Percentiles rank a stretch among this genome's conserved stretches.
These are phyloP conservation scores for Cariama cristata DNA, from an alignment of 2,113 vertebrate species.

Conservation along the genomic window DNA sequence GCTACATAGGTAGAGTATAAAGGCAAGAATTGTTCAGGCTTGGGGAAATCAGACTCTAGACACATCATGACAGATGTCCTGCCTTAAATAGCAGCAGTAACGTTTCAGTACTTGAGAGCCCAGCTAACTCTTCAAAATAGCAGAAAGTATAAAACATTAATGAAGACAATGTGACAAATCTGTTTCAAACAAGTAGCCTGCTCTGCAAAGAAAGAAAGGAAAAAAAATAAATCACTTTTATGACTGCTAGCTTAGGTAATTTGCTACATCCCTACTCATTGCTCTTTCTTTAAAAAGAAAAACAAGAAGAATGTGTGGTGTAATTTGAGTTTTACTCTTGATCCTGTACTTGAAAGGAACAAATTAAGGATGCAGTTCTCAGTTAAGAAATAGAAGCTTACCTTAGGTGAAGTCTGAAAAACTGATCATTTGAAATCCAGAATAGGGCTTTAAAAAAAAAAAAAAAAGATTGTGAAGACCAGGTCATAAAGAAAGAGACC, in stretches of 20 bases:
- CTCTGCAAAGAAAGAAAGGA: not conserved
- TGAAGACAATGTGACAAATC: not conserved
- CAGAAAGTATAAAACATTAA: slow-evolving; percentile 41
- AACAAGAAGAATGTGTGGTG: not conserved
- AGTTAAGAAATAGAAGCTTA: not conserved
- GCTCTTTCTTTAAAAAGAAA: not conserved
- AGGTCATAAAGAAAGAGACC: not conserved
- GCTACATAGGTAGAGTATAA: slow-evolving; percentile 30
- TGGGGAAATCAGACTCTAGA: slow-evolving; percentile 55
- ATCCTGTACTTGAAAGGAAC: not conserved
- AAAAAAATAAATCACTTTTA: not conserved
- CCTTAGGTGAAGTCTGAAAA: not conserved
- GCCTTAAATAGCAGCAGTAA: slow-evolving; percentile 55
- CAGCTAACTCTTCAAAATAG: slow-evolving; percentile 30
- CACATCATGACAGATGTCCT: slow-evolving; percentile 52
- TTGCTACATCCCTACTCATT: not conserved
- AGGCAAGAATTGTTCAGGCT: slow-evolving; percentile 45
- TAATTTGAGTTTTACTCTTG: not conserved
- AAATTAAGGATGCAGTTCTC: not conserved
- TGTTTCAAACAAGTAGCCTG: slow-evolving; percentile 3
- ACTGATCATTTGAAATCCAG: not conserved
- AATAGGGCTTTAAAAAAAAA: not conserved
- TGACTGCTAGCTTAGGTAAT: not conserved
- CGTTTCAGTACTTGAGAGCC: slow-evolving; percentile 20
- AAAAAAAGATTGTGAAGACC: not conserved